Evolutionary conservation across 1,140 invertebrate species (phyloP), one percentile per base, ranked within the genome.

Genomic region (Spodoptera frugiperda): DNA sequence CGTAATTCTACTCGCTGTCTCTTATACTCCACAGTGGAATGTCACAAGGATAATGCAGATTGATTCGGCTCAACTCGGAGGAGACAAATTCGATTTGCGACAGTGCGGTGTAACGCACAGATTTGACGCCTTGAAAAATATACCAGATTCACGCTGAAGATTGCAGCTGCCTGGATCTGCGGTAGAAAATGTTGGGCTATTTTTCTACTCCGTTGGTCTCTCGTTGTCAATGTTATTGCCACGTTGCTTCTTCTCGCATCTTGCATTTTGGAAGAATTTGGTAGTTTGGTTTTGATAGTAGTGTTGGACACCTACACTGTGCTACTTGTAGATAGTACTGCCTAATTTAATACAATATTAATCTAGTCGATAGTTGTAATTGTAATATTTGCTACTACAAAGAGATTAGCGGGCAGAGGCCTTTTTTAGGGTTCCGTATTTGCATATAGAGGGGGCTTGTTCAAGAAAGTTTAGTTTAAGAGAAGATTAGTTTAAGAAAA

Each of bases 21-120:
- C 70, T 82, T 77, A 55, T 84, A 19, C 77, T 61, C 86, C 84
- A 48, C 3, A 49, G 68, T 83, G 74, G 2, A 83, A 79, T 81
- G 73, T 85, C 83, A 83, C 76, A 78, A 72, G 89, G 87, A 89
- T 93, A 92, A 93, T 92, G 89, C 87, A 89, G 91, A 93, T 92
- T 92, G 91, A 92, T 92, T 91, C 87, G 84, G 82, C 86, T 90
- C 89, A 89, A 89, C 85, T 84, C 80, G 81, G 82, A 87, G 82
- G 79, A 90, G 89, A 93, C 89, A 91, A 91, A 93, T 92, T 91
- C 90, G 89, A 92, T 93, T 92, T 93, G 84, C 84, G 85, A 82
- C 83, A 76, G 78, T 79, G 74, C 57, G 55, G 67, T 59, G 61
- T 61, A 77, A 54, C 59, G 61, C 48, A n/a, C 39, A 79, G 84